Conservation (phyloP, 1,140 invertebrate genomes). For the Aphis gossypii region DNA sequence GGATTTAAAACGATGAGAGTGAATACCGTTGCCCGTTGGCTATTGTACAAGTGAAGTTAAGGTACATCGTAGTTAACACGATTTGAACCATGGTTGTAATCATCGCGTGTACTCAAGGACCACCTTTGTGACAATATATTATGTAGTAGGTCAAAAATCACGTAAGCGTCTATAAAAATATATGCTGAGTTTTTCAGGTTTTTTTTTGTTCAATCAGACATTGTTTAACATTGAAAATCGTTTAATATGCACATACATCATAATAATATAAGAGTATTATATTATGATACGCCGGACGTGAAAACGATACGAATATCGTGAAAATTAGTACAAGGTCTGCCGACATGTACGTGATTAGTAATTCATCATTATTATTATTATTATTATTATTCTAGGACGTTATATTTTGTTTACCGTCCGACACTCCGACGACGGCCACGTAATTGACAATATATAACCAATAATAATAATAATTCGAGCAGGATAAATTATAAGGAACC, state of each 20-base stretch:
- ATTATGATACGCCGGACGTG: neutral
- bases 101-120: constrained; percentile 18
- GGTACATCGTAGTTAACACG: neutral
- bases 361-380: constrained; percentile 58
- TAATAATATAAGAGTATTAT: neutral
- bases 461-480: constrained; percentile 18
- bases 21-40: neutral
- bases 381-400: constrained; percentile 22
- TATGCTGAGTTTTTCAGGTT: neutral
- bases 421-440: neutral
- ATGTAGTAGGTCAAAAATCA: constrained; percentile 27
- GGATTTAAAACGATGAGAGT: neutral
- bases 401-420: constrained; percentile 23
- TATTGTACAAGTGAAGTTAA: neutral
- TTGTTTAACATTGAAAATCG: neutral
- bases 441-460: constrained; percentile 46
- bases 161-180: constrained; percentile 12
- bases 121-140: constrained; percentile 1
- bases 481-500: constrained; percentile 28
- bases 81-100: neutral
- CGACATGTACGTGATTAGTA: neutral
- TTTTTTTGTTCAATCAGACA: neutral
- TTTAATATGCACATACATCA: neutral
- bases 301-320: neutral
- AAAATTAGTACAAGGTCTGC: constrained; percentile 32